Evolutionary conservation across 2,888 invertebrate genomes (phyloP).

Genomic region (Tiliacea aurago): DNA sequence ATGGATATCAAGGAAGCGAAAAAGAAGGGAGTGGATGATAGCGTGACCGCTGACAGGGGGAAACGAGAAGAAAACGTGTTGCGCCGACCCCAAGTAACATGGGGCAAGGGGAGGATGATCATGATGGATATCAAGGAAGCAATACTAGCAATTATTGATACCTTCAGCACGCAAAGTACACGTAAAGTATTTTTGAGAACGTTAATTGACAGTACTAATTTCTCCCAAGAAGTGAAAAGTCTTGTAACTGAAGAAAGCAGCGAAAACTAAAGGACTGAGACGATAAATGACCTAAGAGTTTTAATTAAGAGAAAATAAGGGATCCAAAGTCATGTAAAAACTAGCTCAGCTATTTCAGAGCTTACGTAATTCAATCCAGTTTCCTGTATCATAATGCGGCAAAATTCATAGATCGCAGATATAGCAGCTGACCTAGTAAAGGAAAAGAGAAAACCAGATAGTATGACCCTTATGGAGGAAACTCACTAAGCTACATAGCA

Average conservation of each 20-base stretch:
- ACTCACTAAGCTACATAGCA: conserved; percentile 22
- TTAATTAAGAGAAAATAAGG: conserved; percentile 17
- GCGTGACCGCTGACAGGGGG: too few species aligned
- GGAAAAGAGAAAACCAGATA: conserved; percentile 27
- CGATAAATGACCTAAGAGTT: conserved; percentile 5
- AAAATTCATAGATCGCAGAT: conserved; percentile 49
- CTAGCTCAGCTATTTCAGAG: conserved; percentile 21
- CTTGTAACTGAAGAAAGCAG: background rate
- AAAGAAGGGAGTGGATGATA: too few species aligned
- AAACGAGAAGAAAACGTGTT: too few species aligned
- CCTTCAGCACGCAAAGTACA: background rate
- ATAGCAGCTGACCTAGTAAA: conserved; percentile 48
- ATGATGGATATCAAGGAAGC: background rate
- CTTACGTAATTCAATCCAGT: conserved; percentile 45
- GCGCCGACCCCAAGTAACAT: too few species aligned
- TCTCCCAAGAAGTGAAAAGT: background rate
- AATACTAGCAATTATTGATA: conserved; percentile 6
- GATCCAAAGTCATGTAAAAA: conserved; percentile 17
- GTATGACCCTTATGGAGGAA: conserved; percentile 16
- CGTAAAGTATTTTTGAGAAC: background rate
- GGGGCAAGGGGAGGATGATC: too few species aligned
- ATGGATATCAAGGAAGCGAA: background rate
- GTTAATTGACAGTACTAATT: background rate
- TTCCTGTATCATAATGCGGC: conserved; percentile 48
- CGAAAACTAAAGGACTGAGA: background rate